Evolutionary conservation across 2,113 vertebrate genomes (phyloP), one percentile per base, ranked within the genome.

Genomic region (Microcebus lehilahytsara): DNA sequence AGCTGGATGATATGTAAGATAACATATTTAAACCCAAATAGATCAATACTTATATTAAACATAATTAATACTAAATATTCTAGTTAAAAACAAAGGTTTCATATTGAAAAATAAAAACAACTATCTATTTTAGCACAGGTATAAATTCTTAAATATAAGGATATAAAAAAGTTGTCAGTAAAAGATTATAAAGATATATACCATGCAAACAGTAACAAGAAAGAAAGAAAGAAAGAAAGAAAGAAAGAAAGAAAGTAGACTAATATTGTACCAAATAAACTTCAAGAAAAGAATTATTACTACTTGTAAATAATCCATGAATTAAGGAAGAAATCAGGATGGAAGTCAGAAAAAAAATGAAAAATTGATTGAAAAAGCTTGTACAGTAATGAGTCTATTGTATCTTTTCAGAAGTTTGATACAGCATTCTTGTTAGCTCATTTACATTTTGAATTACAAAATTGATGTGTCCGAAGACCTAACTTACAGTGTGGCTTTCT

Each of bases 21-120:
- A 46, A 78, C 0, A 53, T 37, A 69, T 34, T 60, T 91, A 91
- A 80, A 49, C 1, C 1, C 42, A 32, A 89, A 78, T n/a, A 69
- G 9, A 42, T 34, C 37, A 75, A 58, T 87, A 88, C n/a, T 91
- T 67, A 22, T 40, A 66, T 79, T 46, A 85, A 46, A 66, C 9
- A 53, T 85, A 80, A 78, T 58, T 40, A 91, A 91, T 30, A 72
- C 20, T 58, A 69, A 78, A 22, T 89, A 51, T 7, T 84, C 25
- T 1, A 10, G 1, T 58, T 96, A 83, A 51, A 81, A 72, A 10
- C 25, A 85, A 27, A 42, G 13, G 4, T 62, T 80, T 85, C 11
- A n/a, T 22, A 71, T 56, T 53, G 25, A n/a, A 34, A 32, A 62
- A 17, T 9, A 11, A 40, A 64, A 66, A 20, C 1, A 25, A 42